Conservation (phyloP, 1,140 invertebrate genomes). For the Megalopta genalis region DNA sequence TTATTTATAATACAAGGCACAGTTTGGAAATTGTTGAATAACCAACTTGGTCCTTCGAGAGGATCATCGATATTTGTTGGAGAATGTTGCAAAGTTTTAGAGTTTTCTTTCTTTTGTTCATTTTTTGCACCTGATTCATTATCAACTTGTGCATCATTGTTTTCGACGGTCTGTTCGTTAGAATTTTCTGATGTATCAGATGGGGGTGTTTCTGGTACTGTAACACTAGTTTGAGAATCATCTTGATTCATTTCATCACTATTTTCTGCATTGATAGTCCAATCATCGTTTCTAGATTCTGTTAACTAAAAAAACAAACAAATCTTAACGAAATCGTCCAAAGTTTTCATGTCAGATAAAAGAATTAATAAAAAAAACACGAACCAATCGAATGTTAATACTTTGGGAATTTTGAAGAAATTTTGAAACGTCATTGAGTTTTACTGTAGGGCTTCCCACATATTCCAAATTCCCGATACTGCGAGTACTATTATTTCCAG, state of each 20-base stretch:
- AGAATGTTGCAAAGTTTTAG: neutral
- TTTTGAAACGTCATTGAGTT: conserved; percentile 74
- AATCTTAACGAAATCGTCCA: neutral
- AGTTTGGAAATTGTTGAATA: conserved; percentile 56
- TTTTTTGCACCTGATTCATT: neutral
- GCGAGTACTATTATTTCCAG: conserved; percentile 1
- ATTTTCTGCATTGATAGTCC: neutral
- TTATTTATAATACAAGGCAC: conserved; percentile 34
- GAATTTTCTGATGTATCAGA: conserved; percentile 1
- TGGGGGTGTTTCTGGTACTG: conserved; percentile 37
- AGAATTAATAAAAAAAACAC: conserved; percentile 15
- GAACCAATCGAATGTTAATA: conserved; percentile 69
- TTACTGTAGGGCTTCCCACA: conserved; percentile 68
- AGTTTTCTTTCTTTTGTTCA: neutral
- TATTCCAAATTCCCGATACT: conserved; percentile 34
- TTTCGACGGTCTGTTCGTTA: neutral
- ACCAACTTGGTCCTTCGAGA: conserved; percentile 77
- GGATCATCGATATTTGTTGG: conserved; percentile 67
- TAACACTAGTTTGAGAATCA: neutral
- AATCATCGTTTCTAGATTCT: conserved; percentile 12
- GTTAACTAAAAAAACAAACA: conserved; percentile 29
- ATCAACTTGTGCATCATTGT: neutral
- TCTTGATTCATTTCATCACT: neutral
- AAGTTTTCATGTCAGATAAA: neutral
- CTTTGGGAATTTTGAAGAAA: conserved; percentile 72